A percentile compares a stretch with the other conserved stretches of the same genome.
Evolutionary conservation across 2,797 vertebrate genomes (phyloP).

Genomic region (Ataeniobius toweri): DNA sequence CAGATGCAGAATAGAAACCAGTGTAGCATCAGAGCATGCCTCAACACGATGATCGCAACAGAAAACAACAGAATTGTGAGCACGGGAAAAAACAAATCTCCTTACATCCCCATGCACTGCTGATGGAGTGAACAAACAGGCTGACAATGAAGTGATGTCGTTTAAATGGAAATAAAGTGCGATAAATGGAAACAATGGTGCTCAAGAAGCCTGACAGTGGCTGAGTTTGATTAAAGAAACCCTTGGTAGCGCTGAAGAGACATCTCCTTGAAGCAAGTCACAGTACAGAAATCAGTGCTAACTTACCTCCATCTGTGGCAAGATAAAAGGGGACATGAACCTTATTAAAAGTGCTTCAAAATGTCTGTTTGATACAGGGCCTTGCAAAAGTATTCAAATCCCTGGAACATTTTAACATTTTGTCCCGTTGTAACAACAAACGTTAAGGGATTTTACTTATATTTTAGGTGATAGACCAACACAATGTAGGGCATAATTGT

Average conservation of each 20-base stretch:
- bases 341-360: slow-evolving; percentile 57
- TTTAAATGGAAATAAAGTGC: slow-evolving; percentile 48
- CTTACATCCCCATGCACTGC: slow-evolving; percentile 58
- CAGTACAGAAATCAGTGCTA: slow-evolving; percentile 49
- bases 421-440: neutral
- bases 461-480: neutral
- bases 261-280: slow-evolving; percentile 44
- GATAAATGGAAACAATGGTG: slow-evolving; percentile 31
- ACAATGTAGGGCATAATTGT: neutral
- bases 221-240: slow-evolving; percentile 51
- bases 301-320: slow-evolving; percentile 86
- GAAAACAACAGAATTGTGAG: slow-evolving; percentile 36
- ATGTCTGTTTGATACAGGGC: neutral
- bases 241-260: slow-evolving; percentile 40
- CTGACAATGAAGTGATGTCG: slow-evolving; percentile 50
- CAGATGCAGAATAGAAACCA: neutral
- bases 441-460: neutral
- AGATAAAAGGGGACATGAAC: slow-evolving; percentile 69
- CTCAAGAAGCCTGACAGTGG: slow-evolving; percentile 40
- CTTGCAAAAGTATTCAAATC: neutral
- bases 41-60: slow-evolving; percentile 43
- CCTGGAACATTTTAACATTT: neutral
- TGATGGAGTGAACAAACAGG: slow-evolving; percentile 47
- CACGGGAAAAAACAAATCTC: slow-evolving; percentile 23
- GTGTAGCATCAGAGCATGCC: slow-evolving; percentile 57